Conservation (phyloP, 2,113 vertebrate species). For the Paracanthobrama guichenoti region DNA sequence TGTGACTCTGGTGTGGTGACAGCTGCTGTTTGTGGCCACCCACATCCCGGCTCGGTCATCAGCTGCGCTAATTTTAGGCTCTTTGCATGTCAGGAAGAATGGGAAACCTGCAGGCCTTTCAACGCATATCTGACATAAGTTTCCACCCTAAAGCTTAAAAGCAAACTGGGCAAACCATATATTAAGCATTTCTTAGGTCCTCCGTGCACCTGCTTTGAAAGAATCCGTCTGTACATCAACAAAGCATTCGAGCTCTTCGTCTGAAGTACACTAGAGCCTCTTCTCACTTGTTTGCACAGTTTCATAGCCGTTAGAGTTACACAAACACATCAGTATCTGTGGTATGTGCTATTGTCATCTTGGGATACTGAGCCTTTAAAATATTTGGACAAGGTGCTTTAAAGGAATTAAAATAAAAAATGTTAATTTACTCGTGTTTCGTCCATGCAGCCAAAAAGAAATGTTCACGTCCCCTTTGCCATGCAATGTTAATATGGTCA, state of each 20-base stretch:
- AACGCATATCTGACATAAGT: slow-evolving; percentile 8
- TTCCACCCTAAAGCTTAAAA: slow-evolving; percentile 49
- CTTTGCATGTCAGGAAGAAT: slow-evolving; percentile 29
- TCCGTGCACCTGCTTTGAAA: slow-evolving; percentile 37
- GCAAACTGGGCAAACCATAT: slow-evolving; percentile 44
- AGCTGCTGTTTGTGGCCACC: slow-evolving; percentile 16
- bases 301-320: not conserved
- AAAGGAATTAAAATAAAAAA: not conserved
- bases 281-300: not conserved
- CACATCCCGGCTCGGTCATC: slow-evolving; percentile 26
- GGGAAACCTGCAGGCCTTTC: slow-evolving; percentile 41
- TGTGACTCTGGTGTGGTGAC: not conserved
- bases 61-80: slow-evolving; percentile 30
- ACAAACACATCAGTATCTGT: not conserved
- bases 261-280: not conserved
- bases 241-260: not conserved
- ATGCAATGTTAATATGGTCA: not conserved
- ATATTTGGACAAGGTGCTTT: not conserved
- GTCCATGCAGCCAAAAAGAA: not conserved
- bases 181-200: slow-evolving; percentile 19
- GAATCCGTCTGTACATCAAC: not conserved
- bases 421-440: not conserved
- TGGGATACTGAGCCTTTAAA: not conserved
- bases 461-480: not conserved
- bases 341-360: not conserved